phyloP scores from a whole-genome alignment of 2,888 invertebrate species.

The Cyaniris semiargus region DNA sequence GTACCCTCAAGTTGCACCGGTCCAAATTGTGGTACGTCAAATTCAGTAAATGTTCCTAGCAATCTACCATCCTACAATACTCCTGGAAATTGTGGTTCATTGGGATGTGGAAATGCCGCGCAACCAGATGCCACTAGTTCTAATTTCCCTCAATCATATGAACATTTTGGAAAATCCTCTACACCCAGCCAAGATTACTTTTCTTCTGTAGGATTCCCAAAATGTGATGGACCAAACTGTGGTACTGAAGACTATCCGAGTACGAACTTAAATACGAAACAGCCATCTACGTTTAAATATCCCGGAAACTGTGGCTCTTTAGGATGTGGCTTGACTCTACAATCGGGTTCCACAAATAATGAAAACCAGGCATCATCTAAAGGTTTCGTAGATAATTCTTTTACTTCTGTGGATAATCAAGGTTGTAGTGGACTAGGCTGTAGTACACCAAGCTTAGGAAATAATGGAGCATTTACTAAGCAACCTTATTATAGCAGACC shows the following conservation, averaged over 20 bases:
- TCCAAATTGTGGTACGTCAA: constrained; percentile 32
- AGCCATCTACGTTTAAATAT: neutral
- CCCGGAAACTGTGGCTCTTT: constrained; percentile 23
- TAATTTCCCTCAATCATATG: neutral
- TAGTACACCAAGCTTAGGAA: constrained; percentile 10
- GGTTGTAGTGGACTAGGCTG: neutral
- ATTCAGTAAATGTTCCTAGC: constrained; percentile 16
- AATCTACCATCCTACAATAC: neutral
- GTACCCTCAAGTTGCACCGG: neutral
- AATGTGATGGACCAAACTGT: constrained; percentile 31
- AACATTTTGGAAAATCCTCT: neutral
- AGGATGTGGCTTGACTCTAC: constrained; percentile 23
- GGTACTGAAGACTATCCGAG: neutral
- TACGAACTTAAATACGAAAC: neutral
- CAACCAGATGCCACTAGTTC: neutral
- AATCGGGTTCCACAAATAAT: neutral
- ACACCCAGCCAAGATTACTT: neutral
- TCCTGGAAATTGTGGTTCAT: constrained; percentile 16
- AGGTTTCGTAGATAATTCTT: constrained; percentile 5
- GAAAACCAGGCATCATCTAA: neutral
- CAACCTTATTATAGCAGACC: constrained; percentile 9
- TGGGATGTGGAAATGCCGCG: constrained; percentile 4
- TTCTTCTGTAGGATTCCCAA: neutral
- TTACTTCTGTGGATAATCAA: neutral
- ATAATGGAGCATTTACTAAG: neutral